These are phyloP conservation scores for Drosophila seguyi DNA, from an alignment of 1,140 invertebrate genomes.

Conservation along the genomic window DNA sequence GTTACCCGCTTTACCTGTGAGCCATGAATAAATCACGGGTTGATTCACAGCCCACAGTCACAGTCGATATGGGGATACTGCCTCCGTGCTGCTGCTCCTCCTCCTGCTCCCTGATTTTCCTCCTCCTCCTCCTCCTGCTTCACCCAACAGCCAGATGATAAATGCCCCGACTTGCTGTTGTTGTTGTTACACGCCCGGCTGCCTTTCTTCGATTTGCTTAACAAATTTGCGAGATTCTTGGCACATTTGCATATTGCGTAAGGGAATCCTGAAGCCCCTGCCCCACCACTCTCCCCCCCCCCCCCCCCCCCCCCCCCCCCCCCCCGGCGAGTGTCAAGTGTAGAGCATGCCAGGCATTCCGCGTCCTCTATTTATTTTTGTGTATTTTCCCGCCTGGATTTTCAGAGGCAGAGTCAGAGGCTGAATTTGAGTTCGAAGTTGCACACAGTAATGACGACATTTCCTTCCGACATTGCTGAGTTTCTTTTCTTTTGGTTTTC, in stretches of 20 bases:
- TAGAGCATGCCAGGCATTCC: slow-evolving; percentile 47
- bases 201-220: slow-evolving; percentile 76
- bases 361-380: slow-evolving; percentile 36
- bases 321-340: slow-evolving; percentile 74
- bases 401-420: neutral
- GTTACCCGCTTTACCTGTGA: slow-evolving; percentile 35
- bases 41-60: slow-evolving; percentile 41
- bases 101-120: neutral
- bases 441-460: slow-evolving; percentile 74
- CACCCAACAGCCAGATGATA: slow-evolving; percentile 65
- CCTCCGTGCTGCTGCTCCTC: neutral
- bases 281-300: too few relatives aligned
- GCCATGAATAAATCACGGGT: slow-evolving; percentile 81
- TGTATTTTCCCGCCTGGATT: slow-evolving; percentile 8
- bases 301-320: too few relatives aligned
- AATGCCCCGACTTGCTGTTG: slow-evolving; percentile 56
- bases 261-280: slow-evolving; percentile 18
- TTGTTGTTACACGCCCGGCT: slow-evolving; percentile 33
- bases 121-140: too few relatives aligned
- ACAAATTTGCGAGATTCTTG: slow-evolving; percentile 82
- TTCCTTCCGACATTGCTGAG: slow-evolving; percentile 58
- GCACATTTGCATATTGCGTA: slow-evolving; percentile 81
- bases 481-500: neutral
- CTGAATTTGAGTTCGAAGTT: slow-evolving; percentile 36
- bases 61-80: too few relatives aligned